Conservation (phyloP, 2,113 vertebrate genomes). For the Jacana jacana region DNA sequence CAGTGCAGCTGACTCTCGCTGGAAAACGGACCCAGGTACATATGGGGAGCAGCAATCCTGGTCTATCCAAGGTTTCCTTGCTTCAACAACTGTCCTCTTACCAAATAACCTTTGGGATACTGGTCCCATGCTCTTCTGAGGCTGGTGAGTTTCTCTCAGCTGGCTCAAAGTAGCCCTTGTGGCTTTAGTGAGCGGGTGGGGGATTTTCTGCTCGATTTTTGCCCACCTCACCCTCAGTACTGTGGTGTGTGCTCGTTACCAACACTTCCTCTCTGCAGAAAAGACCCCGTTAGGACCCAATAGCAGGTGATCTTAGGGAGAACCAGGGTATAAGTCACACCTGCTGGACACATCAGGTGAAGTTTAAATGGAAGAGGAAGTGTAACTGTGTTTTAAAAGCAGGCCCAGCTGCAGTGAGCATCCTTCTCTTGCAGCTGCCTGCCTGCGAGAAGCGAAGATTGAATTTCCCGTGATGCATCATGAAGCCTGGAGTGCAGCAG, state of each 20-base stretch:
- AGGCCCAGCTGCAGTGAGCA: neutral
- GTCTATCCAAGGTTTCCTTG: neutral
- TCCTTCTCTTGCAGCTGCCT: neutral
- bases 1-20: neutral
- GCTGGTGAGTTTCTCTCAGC: neutral
- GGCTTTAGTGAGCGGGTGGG: neutral
- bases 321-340: neutral
- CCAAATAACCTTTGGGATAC: neutral
- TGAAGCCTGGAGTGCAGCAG: constrained; percentile 23
- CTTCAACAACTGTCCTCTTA: neutral
- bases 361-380: neutral
- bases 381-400: neutral
- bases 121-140: neutral
- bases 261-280: neutral
- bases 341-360: neutral
- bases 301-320: neutral
- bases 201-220: neutral
- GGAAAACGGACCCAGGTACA: neutral
- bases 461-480: neutral
- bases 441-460: neutral
- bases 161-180: neutral
- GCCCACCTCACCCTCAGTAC: too few relatives aligned
- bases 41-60: neutral
- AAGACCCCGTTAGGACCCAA: neutral
- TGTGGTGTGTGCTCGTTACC: neutral